Base-by-base conservation (phyloP, 2,888 invertebrate genomes). In the Meganola albula region DNA sequence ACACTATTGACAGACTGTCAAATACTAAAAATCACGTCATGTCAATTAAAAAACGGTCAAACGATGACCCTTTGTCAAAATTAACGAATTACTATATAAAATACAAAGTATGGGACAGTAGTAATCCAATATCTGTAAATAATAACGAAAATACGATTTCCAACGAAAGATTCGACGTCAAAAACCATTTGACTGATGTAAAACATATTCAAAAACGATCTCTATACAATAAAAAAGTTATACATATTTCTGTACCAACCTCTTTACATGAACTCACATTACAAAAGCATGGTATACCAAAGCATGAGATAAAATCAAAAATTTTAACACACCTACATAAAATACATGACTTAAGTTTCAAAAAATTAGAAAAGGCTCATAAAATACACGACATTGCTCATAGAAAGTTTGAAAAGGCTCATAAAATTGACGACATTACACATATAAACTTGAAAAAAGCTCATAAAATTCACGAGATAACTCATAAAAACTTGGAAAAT, bases 71-170 rank as follows among this genome's bases (percentile, higher is more conserved):
- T 0, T 21, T 72, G 1, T 37, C 58, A 0, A 55, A 68, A 30
- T 37, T 78, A 5, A 44, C 74, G 1, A 69, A 72, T 30, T 79
- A 76, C 38, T 79, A 73, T 40, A 45, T 63, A 0, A 84, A 84
- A 52, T 62, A 76, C 32, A 79, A 82, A 50, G 44, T 64, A 0
- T 83, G 79, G 82, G 54, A 53, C 4, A 55, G 55, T 8, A 58
- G 69, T 0, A 75, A 77, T 18, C 47, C 52, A 2, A 12, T 13
- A 2, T 2, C 34, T 1, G 30, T 41, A 13, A 31, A 34, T 12
- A 49, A 48, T 8, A 25, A 34, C 12, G 49, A 48, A 10, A 21
- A 21, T 1, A 34, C 31, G 12, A 45, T 40, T 21, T 33, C 16
- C 14, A 18, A 42, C 1, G 34, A 40, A 2, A 36, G 43, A 0